These are phyloP conservation scores for Argya squamiceps DNA, from an alignment of 2,797 vertebrate species.

Conservation along the genomic window DNA sequence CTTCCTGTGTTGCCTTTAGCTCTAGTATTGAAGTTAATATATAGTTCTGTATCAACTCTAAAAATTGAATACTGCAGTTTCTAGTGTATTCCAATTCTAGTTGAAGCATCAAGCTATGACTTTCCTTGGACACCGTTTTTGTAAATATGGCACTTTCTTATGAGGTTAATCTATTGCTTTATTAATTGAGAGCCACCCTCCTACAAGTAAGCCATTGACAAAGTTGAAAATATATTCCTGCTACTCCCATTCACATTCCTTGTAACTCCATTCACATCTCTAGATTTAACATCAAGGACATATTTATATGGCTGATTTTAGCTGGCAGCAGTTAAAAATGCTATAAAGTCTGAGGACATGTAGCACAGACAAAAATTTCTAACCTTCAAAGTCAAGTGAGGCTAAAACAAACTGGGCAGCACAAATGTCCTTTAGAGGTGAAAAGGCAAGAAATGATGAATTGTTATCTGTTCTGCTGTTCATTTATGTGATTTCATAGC, in stretches of 20 bases:
- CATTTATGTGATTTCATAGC: background rate
- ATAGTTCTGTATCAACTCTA: background rate
- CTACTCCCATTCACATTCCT: background rate
- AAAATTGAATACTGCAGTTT: background rate
- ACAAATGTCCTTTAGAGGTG: background rate
- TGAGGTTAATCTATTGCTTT: background rate
- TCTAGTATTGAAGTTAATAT: background rate
- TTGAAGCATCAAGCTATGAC: background rate
- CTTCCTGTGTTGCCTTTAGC: background rate
- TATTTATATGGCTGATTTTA: background rate
- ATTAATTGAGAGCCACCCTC: background rate
- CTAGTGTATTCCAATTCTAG: background rate
- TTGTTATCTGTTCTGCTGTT: background rate
- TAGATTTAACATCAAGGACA: background rate
- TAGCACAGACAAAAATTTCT: background rate
- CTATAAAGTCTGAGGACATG: background rate
- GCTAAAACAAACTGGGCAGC: background rate
- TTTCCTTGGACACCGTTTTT: background rate
- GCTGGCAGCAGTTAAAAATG: background rate
- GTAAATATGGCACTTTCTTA: background rate
- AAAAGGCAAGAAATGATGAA: background rate
- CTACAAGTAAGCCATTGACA: background rate
- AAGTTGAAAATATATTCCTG: background rate
- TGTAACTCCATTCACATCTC: background rate
- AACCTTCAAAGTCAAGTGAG: background rate